phyloP scores from a whole-genome alignment of 2,888 invertebrate genomes.

The Drosophila limbata region DNA sequence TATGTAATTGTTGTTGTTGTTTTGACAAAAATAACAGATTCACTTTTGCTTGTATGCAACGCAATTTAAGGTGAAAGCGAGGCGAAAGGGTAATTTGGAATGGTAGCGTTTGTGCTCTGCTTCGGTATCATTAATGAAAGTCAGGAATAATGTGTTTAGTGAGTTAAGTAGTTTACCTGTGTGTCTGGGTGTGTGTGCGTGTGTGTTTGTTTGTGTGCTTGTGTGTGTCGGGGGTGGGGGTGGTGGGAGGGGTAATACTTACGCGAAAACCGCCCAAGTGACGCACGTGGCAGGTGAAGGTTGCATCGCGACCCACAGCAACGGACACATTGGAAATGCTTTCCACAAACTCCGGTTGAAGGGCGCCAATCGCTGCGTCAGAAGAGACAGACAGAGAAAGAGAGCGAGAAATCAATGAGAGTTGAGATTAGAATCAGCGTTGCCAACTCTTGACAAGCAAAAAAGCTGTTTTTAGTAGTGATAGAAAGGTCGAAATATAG shows the following conservation, averaged over 20 bases:
- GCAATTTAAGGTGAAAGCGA: background rate
- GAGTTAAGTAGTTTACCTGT: constrained; percentile 5
- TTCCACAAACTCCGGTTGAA: constrained; percentile 94
- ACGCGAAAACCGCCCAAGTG: constrained; percentile 96
- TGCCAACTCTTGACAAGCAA: too few relatives aligned
- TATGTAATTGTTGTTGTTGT: constrained; percentile 18
- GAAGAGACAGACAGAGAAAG: constrained; percentile 1
- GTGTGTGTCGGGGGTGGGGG: background rate
- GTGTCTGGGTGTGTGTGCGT: background rate
- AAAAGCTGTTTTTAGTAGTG: too few relatives aligned
- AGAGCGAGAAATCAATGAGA: constrained; percentile 28
- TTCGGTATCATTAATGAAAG: constrained; percentile 48
- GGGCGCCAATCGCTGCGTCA: constrained; percentile 88
- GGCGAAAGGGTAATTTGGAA: background rate
- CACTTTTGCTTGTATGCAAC: constrained; percentile 13
- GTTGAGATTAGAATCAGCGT: constrained; percentile 54
- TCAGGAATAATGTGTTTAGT: constrained; percentile 27
- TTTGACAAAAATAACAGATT: constrained; percentile 7
- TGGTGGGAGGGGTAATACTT: constrained; percentile 84
- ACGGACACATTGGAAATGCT: constrained; percentile 94
- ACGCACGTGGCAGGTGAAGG: constrained; percentile 93
- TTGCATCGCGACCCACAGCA: constrained; percentile 93
- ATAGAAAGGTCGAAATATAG: too few relatives aligned
- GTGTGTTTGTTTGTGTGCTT: background rate
- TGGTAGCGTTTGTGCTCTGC: background rate